Evolutionary conservation across 1,140 invertebrate genomes (phyloP).

Genomic region (Aphidius gifuensis): DNA sequence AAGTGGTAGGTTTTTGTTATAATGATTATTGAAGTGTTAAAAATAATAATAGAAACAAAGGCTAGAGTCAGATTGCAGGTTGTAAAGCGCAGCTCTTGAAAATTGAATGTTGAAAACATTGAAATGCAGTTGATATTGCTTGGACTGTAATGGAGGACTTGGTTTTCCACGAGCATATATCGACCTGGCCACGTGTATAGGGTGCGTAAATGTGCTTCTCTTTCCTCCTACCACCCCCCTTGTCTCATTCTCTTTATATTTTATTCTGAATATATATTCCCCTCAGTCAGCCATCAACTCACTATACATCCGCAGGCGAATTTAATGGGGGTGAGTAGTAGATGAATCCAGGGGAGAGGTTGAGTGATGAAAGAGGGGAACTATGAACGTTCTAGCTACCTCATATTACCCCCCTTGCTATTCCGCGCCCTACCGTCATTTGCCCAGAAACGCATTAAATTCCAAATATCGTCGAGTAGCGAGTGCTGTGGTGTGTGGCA

Average conservation of each 20-base stretch:
- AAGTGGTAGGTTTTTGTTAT: too few species aligned
- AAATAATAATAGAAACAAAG: too few species aligned
- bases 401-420: neutral
- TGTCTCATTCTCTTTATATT: neutral
- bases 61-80: too few species aligned
- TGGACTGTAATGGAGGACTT: constrained; percentile 27
- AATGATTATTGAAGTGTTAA: too few species aligned
- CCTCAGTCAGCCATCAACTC: neutral
- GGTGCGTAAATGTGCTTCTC: constrained; percentile 39
- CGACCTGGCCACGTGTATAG: constrained; percentile 34
- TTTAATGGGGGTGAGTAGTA: constrained; percentile 4
- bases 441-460: constrained; percentile 23
- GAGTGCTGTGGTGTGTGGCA: too few species aligned
- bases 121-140: constrained; percentile 16
- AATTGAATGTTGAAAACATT: neutral
- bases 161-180: constrained; percentile 36
- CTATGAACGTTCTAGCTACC: neutral
- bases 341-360: constrained; percentile 14
- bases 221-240: constrained; percentile 5
- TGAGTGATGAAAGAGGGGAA: constrained; percentile 9
- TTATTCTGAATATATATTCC: neutral
- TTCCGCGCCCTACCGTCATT: too few species aligned
- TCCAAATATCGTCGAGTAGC: neutral
- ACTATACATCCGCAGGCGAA: neutral
- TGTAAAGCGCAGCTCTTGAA: too few species aligned